A percentile compares a stretch with the other conserved stretches of the same genome.
Evolutionary conservation across 2,888 invertebrate species (phyloP).

Genomic region (Piscicola geometra): DNA sequence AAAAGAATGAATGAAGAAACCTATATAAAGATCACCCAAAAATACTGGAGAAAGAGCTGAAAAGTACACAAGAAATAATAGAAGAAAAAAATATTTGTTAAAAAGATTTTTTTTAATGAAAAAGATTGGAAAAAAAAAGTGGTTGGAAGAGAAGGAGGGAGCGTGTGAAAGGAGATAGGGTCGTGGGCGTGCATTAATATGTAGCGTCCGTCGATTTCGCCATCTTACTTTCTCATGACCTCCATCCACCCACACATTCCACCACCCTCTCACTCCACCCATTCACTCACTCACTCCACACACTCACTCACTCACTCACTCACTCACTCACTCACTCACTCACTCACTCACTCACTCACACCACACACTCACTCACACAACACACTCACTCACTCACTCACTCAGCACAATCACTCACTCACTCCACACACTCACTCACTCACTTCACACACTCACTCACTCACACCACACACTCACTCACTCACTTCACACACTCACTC

Average conservation of each 20-base stretch:
- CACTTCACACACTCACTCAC: slow-evolving; percentile 43
- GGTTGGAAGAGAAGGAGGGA: too few relatives aligned
- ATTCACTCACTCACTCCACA: neutral
- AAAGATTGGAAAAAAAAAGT: too few relatives aligned
- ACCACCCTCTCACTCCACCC: neutral
- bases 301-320: neutral
- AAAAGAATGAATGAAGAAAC: too few relatives aligned
- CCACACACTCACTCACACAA: slow-evolving; percentile 34
- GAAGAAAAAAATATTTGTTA: too few relatives aligned
- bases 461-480: slow-evolving; percentile 33
- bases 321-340: slow-evolving; percentile 3
- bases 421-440: slow-evolving; percentile 38
- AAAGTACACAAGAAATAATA: too few relatives aligned
- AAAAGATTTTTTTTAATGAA: too few relatives aligned
- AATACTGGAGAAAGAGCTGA: too few relatives aligned
- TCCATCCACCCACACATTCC: slow-evolving; percentile 41
- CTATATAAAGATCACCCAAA: too few relatives aligned
- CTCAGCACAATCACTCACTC: slow-evolving; percentile 34
- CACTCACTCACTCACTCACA: slow-evolving; percentile 31
- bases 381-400: slow-evolving; percentile 41
- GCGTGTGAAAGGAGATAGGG: too few relatives aligned
- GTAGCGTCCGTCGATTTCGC: too few relatives aligned
- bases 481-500: neutral
- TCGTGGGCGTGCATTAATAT: too few relatives aligned
- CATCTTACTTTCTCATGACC: too few relatives aligned